Evolutionary conservation across 1,140 invertebrate genomes (phyloP), one percentile per base, ranked within the genome.

Genomic region (Riptortus pedestris): DNA sequence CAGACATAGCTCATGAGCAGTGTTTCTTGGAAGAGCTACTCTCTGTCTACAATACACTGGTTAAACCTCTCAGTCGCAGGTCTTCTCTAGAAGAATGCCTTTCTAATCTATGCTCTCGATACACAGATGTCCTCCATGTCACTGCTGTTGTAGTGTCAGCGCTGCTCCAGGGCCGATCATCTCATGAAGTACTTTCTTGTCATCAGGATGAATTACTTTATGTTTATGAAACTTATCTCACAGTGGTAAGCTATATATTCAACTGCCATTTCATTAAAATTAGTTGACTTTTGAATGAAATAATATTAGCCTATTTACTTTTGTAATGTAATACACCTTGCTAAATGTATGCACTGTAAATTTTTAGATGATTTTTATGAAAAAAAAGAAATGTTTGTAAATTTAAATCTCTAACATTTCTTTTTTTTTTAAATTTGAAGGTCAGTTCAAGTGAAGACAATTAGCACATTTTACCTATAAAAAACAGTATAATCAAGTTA

Each of bases 61-160:
- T 69, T 1, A 66, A 65, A 57, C 68, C 68, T 20, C 62, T 69
- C 18, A 27, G 31, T 2, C 18, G 68, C 9, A 60, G 45, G 24
- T 67, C 68, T 24, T 64, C 62, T 60, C 52, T 67, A 14, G 68
- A 69, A 31, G 66, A 67, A 22, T 64, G 62, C 12, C 7, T 66
- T 12, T 57, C 65, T 0, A 67, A 65, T 26, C 43, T 69, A 9
- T 66, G 61, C 24, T 63, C 60, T 12, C 58, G 76, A 75, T 87
- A 84, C 72, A 80, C 75, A 60, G 83, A 87, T 67, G 78, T 91
- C 59, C 76, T 91, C 71, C 84, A 84, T 69, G 77, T 86, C 66
- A 80, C 81, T 28, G 82, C 83, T 65, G 74, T 84, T 33, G 85
- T 85, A 73, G 77, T 88, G 55, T 76, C 81, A 61, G 83, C 81